phyloP scores from a whole-genome alignment of 1,140 invertebrate species.

The Cyclina sinensis region DNA sequence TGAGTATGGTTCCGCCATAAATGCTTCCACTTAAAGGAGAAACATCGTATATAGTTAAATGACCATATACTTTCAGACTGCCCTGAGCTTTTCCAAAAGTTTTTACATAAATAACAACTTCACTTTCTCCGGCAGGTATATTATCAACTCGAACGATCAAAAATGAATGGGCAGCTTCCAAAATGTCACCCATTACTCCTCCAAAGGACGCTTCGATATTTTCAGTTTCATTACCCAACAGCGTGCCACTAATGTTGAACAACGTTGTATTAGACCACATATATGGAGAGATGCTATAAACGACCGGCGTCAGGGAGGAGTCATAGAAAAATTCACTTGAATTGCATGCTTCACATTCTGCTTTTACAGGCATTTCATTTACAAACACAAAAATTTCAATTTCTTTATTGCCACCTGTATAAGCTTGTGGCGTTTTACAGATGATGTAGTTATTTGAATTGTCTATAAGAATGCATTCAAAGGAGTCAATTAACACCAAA shows the following conservation, averaged over 20 bases:
- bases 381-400: constrained; percentile 28
- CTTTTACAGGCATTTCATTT: neutral
- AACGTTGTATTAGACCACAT: neutral
- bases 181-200: constrained; percentile 42
- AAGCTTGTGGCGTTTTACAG: constrained; percentile 60
- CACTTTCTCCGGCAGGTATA: constrained; percentile 57
- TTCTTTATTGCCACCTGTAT: neutral
- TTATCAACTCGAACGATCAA: constrained; percentile 62
- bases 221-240: constrained; percentile 11
- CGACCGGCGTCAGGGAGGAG: neutral
- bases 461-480: constrained; percentile 59
- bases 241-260: constrained; percentile 25
- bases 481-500: constrained; percentile 45
- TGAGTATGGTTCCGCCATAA: constrained; percentile 70
- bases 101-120: constrained; percentile 60
- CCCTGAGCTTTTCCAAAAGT: constrained; percentile 57
- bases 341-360: neutral
- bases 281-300: neutral
- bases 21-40: constrained; percentile 70
- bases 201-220: constrained; percentile 64
- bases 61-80: neutral
- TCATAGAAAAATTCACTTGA: constrained; percentile 29
- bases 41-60: constrained; percentile 37
- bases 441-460: constrained; percentile 66
- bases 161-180: constrained; percentile 34